Evolutionary conservation across 2,113 vertebrate species (phyloP).

Genomic region (Chelonoidis abingdonii): DNA sequence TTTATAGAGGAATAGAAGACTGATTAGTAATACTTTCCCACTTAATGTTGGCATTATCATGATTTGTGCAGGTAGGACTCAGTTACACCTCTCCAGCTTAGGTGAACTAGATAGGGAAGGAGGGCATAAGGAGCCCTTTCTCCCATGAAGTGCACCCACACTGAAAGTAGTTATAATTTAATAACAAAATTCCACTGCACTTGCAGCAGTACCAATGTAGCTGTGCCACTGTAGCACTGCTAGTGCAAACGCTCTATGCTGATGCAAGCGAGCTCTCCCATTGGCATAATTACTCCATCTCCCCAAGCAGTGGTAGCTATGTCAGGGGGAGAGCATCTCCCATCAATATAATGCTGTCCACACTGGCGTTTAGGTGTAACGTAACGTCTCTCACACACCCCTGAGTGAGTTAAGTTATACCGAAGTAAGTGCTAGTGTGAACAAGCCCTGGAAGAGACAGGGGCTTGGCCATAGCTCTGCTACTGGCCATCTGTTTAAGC

Average conservation of each 20-base stretch:
- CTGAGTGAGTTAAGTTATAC: too few species aligned
- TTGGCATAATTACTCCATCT: too few species aligned
- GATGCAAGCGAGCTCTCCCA: too few species aligned
- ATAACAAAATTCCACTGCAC: background rate
- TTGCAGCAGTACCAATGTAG: background rate
- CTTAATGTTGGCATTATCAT: background rate
- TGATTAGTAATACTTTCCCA: background rate
- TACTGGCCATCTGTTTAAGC: background rate
- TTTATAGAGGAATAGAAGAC: background rate
- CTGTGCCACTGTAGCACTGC: too few species aligned
- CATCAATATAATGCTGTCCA: too few species aligned
- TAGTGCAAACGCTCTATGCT: too few species aligned
- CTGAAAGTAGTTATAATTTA: background rate
- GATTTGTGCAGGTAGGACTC: background rate
- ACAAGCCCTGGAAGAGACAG: background rate
- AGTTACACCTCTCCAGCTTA: background rate
- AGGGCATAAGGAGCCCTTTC: background rate
- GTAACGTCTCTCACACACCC: too few species aligned
- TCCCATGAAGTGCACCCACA: background rate
- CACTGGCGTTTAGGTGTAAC: too few species aligned
- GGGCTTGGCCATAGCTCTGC: background rate
- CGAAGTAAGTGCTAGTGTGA: too few species aligned
- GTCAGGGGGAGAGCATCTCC: too few species aligned
- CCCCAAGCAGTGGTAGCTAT: too few species aligned
- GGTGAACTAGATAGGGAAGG: background rate